Evolutionary conservation across 2,797 vertebrate species (phyloP).

Genomic region (Phrynocephalus guinanensis): DNA sequence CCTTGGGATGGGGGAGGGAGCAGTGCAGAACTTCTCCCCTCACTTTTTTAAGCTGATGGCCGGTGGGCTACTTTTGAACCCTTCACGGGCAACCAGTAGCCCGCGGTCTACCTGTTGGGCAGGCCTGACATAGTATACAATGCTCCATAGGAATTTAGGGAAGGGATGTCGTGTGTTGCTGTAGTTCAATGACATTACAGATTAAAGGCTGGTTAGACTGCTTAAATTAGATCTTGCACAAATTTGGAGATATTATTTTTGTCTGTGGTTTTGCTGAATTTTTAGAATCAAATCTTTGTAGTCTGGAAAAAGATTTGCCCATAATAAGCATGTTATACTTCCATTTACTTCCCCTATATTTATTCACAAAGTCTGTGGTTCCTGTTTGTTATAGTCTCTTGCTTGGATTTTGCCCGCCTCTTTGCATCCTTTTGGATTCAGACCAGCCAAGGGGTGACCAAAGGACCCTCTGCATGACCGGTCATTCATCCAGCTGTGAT

Average conservation of each 20-base stretch:
- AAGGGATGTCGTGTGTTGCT: background rate
- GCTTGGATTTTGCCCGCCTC: background rate
- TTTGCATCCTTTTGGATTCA: background rate
- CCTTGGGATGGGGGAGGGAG: too few species aligned
- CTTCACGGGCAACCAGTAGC: too few species aligned
- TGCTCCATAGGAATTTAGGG: background rate
- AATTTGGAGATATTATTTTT: constrained; percentile 1
- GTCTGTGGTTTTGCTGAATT: fast-evolving
- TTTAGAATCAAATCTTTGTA: background rate
- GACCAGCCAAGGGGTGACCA: background rate
- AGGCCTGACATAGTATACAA: background rate
- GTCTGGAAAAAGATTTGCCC: background rate
- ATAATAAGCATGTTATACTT: background rate
- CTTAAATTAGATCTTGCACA: background rate
- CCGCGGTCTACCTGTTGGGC: too few species aligned
- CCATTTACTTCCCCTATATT: background rate
- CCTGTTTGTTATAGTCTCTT: background rate
- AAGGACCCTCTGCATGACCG: background rate
- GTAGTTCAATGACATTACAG: constrained; percentile 10
- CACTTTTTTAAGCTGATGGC: too few species aligned
- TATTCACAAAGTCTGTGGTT: background rate
- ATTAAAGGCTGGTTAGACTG: constrained; percentile 1
- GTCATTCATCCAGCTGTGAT: background rate
- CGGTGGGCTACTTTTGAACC: too few species aligned
- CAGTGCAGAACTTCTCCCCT: too few species aligned